These are phyloP conservation scores for Hesperia comma DNA, from an alignment of 2,888 invertebrate species.

Conservation along the genomic window DNA sequence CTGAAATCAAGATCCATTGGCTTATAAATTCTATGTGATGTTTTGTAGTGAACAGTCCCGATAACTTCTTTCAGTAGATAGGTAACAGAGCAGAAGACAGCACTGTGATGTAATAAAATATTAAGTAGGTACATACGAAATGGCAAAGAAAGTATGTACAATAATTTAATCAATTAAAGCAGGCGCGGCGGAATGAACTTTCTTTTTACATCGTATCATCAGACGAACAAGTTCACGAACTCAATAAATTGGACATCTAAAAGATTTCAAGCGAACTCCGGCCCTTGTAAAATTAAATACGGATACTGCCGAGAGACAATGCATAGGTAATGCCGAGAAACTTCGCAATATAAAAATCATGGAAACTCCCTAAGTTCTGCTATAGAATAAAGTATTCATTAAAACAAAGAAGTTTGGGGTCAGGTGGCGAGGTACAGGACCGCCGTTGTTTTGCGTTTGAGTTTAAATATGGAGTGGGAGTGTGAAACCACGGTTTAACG, in stretches of 20 bases:
- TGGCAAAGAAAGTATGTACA: background rate
- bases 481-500: conserved; percentile 7
- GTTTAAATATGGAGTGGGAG: conserved; percentile 43
- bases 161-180: conserved; percentile 24
- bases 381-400: conserved; percentile 78
- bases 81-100: background rate
- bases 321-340: conserved; percentile 75
- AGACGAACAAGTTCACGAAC: conserved; percentile 39
- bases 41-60: no score
- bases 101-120: background rate
- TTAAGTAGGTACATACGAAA: background rate
- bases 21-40: no score
- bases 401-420: conserved; percentile 59
- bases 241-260: conserved; percentile 37
- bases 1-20: no score
- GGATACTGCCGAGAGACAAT: conserved; percentile 64
- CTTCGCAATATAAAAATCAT: conserved; percentile 81
- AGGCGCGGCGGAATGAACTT: background rate
- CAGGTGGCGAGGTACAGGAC: conserved; percentile 58
- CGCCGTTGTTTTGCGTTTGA: conserved; percentile 40
- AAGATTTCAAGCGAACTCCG: conserved; percentile 33
- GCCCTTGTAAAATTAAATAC: conserved; percentile 69
- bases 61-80: no score
- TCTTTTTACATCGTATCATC: conserved; percentile 25
- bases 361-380: conserved; percentile 65